phyloP scores from a whole-genome alignment of 2,113 vertebrate species.

The Upupa epops region DNA sequence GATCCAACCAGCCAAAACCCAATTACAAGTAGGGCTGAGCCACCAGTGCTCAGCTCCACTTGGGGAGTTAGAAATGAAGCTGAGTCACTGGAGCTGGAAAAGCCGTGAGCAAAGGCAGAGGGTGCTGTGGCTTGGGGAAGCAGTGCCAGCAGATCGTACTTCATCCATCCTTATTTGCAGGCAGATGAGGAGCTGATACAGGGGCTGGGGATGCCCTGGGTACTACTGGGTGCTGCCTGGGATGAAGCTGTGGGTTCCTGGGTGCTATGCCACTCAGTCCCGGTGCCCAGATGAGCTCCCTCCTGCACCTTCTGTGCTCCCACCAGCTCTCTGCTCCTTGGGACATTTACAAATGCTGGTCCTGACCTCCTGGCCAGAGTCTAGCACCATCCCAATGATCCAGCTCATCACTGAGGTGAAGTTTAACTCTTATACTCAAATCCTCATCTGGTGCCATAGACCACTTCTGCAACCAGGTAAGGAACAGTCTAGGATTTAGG shows the following conservation, averaged over 20 bases:
- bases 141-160: neutral
- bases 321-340: neutral
- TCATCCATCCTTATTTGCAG: neutral
- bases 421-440: neutral
- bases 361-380: neutral
- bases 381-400: neutral
- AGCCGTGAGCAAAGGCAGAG: neutral
- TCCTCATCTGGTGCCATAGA: neutral
- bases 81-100: conserved; percentile 33
- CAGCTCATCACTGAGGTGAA: neutral
- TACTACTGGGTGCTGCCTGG: neutral
- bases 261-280: accelerated
- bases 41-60: neutral
- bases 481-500: neutral
- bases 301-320: accelerated
- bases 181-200: accelerated
- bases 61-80: neutral
- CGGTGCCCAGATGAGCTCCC: accelerated
- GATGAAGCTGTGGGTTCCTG: neutral
- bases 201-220: accelerated
- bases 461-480: neutral
- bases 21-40: neutral
- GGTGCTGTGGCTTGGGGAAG: neutral
- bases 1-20: neutral
- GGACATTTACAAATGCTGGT: neutral